Evolutionary conservation across 1,140 invertebrate species (phyloP), one percentile per base, ranked within the genome.

Genomic region (Ceratina australensis): DNA sequence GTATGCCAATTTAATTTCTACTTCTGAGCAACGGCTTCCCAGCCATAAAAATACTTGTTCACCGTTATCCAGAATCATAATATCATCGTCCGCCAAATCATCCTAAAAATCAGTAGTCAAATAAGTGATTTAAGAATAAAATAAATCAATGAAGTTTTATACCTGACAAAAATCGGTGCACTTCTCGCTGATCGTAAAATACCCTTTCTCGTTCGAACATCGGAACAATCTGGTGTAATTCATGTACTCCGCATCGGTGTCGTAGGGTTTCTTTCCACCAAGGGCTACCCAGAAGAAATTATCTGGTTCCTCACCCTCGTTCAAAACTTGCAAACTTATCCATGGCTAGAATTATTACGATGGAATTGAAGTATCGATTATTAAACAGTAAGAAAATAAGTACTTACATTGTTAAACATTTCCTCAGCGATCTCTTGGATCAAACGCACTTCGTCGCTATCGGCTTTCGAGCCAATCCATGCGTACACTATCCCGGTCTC

Each of bases 101-200:
- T 99, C 99, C 96, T 98, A 78, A 66, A 76, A 50, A 72, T 73
- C 50, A 50, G 72, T 77, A 65, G 61, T 10, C 15, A 22, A 59
- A 49, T 7, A 22, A 59, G 49, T 12, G 0, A 20, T 2, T 24
- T 2, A 68, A 63, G 12, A 69, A 22, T 2, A 52, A 56, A 69
- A 1, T 7, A 8, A 13, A 24, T 73, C 64, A 20, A 20, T 71
- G 71, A 4, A n/a, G 5, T 65, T n/a, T 12, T 74, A 87, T 93
- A 97, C 97, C 94, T 99, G 99, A 93, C 99, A 99, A 93, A 99
- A 99, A 93, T 99, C 99, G 1, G 98, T 97, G 93, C 99, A 99
- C 90, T 99, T 99, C 92, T 99, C 99, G 26, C 98, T 99, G 10
- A 99, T 98, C 7, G 97, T 97, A 89, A 99, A 99, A 91, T 99